Evolutionary conservation across 1,140 invertebrate species (phyloP), one percentile per base, ranked within the genome.

Genomic region (Fopius arisanus): DNA sequence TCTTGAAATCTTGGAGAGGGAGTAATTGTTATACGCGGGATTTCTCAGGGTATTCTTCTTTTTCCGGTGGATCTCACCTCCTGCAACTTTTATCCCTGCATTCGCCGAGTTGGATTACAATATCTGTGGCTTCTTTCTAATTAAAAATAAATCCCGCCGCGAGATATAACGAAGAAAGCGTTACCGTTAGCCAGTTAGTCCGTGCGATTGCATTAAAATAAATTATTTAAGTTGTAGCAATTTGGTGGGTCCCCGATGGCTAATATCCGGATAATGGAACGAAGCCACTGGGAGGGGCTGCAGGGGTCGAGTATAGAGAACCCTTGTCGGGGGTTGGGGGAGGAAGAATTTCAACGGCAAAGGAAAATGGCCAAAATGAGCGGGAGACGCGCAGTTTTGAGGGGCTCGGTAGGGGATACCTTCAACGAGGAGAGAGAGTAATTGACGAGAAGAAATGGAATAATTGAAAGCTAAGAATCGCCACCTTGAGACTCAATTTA

Each of bases 171-270:
- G 48, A 68, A 62, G 33, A 69, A 62, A 70, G 59, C 73, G 77
- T 79, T 82, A 83, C 73, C 77, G 79, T 81, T 84, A 84, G 79
- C 69, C 75, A 70, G 72, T 77, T 84, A 84, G 82, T 81, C 80
- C 78, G 79, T 62, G 81, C 80, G 80, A 87, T 87, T 79, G 79
- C 80, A 86, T 86, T 86, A 84, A 84, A 87, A 86, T 85, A 86
- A 87, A 87, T 86, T 87, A 86, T 86, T 86, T 81, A 84, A 88
- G 84, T 86, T 83, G 85, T 83, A 83, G 85, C 80, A 87, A 86
- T 86, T 86, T 84, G 84, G 83, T 77, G 84, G 80, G 79, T 85
- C 83, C 80, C 84, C 80, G 80, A 86, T 85, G 86, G 86, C 86
- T 87, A 88, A 88, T 88, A 88, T 86, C 83, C 75, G 82, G 82